Percentiles rank a stretch among this genome's conserved stretches.
Evolutionary conservation across 2,113 vertebrate genomes (phyloP).

Genomic region (Chaetodon auriga): DNA sequence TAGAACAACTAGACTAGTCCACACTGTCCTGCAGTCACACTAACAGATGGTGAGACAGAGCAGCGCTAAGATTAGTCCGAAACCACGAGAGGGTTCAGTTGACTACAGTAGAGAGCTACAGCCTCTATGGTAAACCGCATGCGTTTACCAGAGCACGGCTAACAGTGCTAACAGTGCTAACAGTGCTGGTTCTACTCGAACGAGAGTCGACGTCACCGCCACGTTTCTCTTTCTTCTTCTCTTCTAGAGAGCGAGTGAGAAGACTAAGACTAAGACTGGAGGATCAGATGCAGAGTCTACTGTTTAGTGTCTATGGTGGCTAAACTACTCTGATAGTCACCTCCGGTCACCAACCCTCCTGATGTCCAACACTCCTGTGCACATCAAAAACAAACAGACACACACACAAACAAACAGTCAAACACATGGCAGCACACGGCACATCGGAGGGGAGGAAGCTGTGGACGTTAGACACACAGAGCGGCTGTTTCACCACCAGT

Average conservation of each 20-base stretch:
- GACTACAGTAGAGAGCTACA: conserved; percentile 82
- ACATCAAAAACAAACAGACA: conserved; percentile 86
- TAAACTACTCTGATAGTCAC: conserved; percentile 90
- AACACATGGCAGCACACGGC: conserved; percentile 79
- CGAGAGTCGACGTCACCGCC: conserved; percentile 61
- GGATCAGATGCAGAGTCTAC: conserved; percentile 86
- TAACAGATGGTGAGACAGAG: conserved; percentile 84
- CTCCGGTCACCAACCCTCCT: conserved; percentile 86
- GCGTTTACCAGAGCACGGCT: conserved; percentile 75
- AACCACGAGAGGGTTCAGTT: conserved; percentile 83
- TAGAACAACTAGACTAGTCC: conserved; percentile 85
- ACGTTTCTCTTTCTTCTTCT: conserved; percentile 29
- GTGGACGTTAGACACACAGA: conserved; percentile 75
- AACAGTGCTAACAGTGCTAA: conserved; percentile 51
- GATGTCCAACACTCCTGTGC: conserved; percentile 87
- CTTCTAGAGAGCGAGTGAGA: conserved; percentile 84
- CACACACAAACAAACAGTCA: conserved; percentile 84
- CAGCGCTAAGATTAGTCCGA: conserved; percentile 87
- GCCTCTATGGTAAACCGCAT: conserved; percentile 78
- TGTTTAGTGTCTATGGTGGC: conserved; percentile 85
- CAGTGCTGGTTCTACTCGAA: conserved; percentile 62
- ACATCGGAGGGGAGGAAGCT: conserved; percentile 69
- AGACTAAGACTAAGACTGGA: conserved; percentile 85
- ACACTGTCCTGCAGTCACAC: conserved; percentile 85
- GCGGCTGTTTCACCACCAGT: too few species aligned